Evolutionary conservation across 2,113 vertebrate species (phyloP), one percentile per base, ranked within the genome.

Genomic region (Lophochroa leadbeateri): DNA sequence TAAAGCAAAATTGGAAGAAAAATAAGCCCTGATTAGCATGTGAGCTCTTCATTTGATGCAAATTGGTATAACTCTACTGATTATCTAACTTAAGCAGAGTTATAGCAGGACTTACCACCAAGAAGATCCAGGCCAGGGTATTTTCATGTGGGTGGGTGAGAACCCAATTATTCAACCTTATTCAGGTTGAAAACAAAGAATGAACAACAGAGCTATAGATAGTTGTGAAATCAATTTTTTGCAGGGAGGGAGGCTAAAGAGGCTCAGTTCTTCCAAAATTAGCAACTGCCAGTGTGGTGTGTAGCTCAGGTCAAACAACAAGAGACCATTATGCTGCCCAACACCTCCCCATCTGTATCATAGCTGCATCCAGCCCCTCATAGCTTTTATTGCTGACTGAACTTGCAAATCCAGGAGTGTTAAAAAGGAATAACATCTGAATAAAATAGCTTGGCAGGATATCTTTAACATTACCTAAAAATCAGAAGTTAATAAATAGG

Each of bases 261-360:
- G 63, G 28, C 79, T 83, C 86, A 41, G 53, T 90, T 94, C 76
- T 93, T 90, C 88, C 94, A 92, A 93, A 96, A 95, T 77, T 74
- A 93, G 53, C 61, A 82, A 7, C 33, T 5, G 6, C 75, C 52
- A 17, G 29, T 19, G 39, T 57, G 78, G 61, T 33, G 15, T 23
- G 43, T 17, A 60, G 65, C 39, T 90, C 63, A 65, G 67, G 50
- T 43, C 65, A 76, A 88, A 90, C 9, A 35, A 60, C 64, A 85
- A 55, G 65, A 10, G 69, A 64, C 47, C 70, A 46, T 1, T 14
- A 71, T 70, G 82, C 63, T 90, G 58, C 50, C 58, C 44, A 55
- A 3, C 33, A 74, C 43, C 52, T 94, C 68, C 52, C n/a, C 41
- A 43, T 20, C 44, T 41, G 3, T 31, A 68, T 49, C 71, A 65